Percentiles rank a stretch among this genome's conserved stretches.
phyloP scores from a whole-genome alignment of 2,888 invertebrate genomes.

The Tinea pellionella region DNA sequence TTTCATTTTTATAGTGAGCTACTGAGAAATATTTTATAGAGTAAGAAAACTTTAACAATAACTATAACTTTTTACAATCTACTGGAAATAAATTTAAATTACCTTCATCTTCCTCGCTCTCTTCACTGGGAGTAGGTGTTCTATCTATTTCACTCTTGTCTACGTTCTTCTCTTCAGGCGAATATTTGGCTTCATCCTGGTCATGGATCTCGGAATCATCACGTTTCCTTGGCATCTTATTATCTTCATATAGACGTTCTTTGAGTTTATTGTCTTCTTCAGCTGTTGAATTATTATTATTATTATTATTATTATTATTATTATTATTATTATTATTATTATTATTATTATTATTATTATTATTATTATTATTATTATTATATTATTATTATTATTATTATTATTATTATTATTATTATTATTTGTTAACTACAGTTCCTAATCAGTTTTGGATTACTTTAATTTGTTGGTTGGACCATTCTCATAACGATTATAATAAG shows the following conservation, averaged over 20 bases:
- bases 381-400: too few relatives aligned
- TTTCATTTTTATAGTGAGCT: not conserved
- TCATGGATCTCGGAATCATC: conserved; percentile 46
- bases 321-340: too few relatives aligned
- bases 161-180: conserved; percentile 81
- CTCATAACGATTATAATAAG: too few relatives aligned
- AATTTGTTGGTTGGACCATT: too few relatives aligned
- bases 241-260: conserved; percentile 49
- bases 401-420: too few relatives aligned
- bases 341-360: too few relatives aligned
- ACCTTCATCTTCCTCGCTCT: conserved; percentile 68
- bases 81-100: conserved; percentile 13
- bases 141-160: conserved; percentile 73
- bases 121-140: conserved; percentile 57
- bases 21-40: not conserved
- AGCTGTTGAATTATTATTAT: conserved; percentile 27
- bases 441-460: too few relatives aligned
- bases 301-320: too few relatives aligned
- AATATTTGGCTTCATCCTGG: conserved; percentile 80
- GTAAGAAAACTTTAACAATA: too few relatives aligned
- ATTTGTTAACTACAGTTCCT: too few relatives aligned
- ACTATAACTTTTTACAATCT: not conserved
- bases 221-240: conserved; percentile 38
- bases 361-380: too few relatives aligned
- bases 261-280: conserved; percentile 64